Conservation (phyloP, 2,113 vertebrate genomes). For the Rousettus leschenaultii region DNA sequence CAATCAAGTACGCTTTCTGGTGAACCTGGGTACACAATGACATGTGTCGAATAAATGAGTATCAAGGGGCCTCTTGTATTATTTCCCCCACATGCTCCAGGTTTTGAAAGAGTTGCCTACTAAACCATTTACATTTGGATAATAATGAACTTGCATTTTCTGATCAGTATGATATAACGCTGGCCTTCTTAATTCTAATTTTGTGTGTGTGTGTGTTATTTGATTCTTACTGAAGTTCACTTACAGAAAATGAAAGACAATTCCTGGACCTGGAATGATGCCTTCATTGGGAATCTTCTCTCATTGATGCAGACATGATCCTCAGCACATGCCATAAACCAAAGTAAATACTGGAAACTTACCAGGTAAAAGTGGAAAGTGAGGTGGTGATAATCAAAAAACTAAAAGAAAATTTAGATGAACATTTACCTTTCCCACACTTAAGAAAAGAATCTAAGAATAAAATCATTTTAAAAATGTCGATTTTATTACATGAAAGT, state of each 20-base stretch:
- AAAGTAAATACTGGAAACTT: slow-evolving; percentile 1
- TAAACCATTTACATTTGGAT: neutral
- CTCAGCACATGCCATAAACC: neutral
- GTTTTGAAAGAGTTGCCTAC: neutral
- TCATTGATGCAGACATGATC: neutral
- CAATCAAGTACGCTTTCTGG: neutral
- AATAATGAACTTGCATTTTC: neutral
- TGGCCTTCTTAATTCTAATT: neutral
- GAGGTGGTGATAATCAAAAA: neutral
- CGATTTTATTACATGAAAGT: neutral
- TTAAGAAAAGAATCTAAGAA: slow-evolving; percentile 19
- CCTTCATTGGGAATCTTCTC: neutral
- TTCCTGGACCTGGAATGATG: neutral
- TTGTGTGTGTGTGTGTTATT: neutral
- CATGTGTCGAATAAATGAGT: neutral
- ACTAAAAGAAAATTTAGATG: neutral
- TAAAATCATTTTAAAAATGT: neutral
- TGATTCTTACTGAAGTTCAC: neutral
- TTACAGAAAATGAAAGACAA: neutral
- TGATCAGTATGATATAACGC: neutral
- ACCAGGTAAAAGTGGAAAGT: neutral
- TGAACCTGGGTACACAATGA: neutral
- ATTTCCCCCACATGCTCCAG: neutral
- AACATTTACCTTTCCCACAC: neutral
- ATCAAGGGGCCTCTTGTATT: neutral